These are phyloP conservation scores for Leptothorax acervorum DNA, from an alignment of 2,888 invertebrate species.

Conservation along the genomic window DNA sequence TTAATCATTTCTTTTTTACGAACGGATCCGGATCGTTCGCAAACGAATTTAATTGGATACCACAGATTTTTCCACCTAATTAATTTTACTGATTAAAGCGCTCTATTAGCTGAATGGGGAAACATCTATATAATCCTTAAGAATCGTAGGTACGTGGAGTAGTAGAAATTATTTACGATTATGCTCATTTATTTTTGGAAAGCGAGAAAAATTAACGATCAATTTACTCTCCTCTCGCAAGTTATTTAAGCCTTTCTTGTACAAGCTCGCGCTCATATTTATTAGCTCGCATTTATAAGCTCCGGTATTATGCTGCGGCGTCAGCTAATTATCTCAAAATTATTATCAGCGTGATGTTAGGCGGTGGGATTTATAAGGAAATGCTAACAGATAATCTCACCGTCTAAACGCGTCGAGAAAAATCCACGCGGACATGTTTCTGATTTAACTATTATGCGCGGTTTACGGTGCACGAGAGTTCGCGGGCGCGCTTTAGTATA, in stretches of 20 bases:
- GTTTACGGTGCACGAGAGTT: constrained; percentile 22
- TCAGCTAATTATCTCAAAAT: constrained; percentile 17
- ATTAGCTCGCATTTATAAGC: neutral
- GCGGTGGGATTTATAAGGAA: neutral
- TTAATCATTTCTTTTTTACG: constrained; percentile 43
- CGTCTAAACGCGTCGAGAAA: neutral
- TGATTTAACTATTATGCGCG: constrained; percentile 34
- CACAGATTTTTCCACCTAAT: neutral
- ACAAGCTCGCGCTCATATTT: neutral
- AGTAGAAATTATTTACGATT: neutral
- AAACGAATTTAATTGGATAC: constrained; percentile 38
- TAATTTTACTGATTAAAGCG: neutral
- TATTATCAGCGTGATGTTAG: neutral
- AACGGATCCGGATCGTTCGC: constrained; percentile 13
- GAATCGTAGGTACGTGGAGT: neutral
- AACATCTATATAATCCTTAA: constrained; percentile 8
- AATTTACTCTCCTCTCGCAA: neutral
- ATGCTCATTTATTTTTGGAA: neutral
- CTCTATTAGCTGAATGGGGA: neutral
- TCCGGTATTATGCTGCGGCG: neutral
- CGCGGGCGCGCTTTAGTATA: constrained; percentile 14
- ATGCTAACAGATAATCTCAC: constrained; percentile 6
- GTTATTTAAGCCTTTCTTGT: neutral
- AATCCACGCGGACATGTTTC: constrained; percentile 11
- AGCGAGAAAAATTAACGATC: neutral